Conservation (phyloP, 2,888 invertebrate genomes). For the Branchellion lobata region DNA sequence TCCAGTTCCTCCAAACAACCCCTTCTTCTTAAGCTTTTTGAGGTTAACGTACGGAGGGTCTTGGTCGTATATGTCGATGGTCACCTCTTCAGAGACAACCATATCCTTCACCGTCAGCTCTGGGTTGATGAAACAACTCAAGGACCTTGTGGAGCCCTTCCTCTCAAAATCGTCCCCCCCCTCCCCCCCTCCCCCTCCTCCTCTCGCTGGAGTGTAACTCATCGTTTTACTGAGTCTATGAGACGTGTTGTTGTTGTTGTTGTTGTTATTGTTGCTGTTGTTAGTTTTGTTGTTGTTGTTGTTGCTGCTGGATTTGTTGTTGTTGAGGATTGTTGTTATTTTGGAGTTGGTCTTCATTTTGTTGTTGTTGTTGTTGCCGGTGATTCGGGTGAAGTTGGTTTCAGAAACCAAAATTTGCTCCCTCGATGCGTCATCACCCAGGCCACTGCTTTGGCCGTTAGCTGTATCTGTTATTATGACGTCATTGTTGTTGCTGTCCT, state of each 20-base stretch:
- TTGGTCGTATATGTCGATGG: conserved; percentile 21
- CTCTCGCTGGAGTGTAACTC: too few relatives aligned
- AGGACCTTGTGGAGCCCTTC: conserved; percentile 25
- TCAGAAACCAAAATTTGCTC: too few relatives aligned
- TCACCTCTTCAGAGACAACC: conserved; percentile 23
- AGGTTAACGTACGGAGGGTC: background rate
- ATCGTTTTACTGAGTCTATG: too few relatives aligned
- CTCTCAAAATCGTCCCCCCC: background rate
- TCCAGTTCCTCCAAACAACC: background rate
- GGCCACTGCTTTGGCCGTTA: background rate
- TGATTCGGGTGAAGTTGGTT: too few relatives aligned
- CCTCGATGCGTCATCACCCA: too few relatives aligned
- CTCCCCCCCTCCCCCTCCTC: background rate
- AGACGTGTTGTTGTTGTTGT: too few relatives aligned
- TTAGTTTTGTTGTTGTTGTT: background rate
- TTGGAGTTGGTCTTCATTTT: background rate
- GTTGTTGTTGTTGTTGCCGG: background rate
- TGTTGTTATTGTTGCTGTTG: background rate
- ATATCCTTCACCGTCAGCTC: conserved; percentile 28
- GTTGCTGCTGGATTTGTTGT: background rate
- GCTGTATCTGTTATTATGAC: background rate
- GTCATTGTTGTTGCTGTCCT: conserved; percentile 13
- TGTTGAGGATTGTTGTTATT: background rate
- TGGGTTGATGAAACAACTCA: conserved; percentile 38
- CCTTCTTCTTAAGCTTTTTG: background rate